Base-by-base conservation (phyloP, 2,113 vertebrate species). In the Ceratotherium simum region DNA sequence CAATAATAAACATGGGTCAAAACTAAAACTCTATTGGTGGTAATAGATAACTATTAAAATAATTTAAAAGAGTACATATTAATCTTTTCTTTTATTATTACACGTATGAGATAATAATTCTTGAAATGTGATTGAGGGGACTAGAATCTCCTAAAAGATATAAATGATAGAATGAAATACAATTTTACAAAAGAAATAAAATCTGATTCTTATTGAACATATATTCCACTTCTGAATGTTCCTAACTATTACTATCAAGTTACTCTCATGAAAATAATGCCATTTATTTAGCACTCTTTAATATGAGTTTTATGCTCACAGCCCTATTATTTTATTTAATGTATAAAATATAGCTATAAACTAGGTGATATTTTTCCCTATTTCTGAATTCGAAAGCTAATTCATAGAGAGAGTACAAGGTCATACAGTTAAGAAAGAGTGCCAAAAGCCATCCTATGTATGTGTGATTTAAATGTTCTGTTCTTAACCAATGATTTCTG, bases 41-140 rank as follows among this genome's bases (percentile, higher is more conserved):
- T 95, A 97, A 92, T 48, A 97, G 79, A 98, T 97, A 27, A 91
- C 8, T 94, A 12, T 81, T 88, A 69, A 79, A 67, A 62, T n/a
- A 97, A 86, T 88, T 96, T 90, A 94, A 9, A 96, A 95, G 33
- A 85, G 56, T 21, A 51, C 9, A n/a, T 62, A 95, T 91, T 48
- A 90, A 51, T 29, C 9, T 39, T 65, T 97, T 67, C 33, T 96
- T 42, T 33, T 85, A 60, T 31, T 4, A 69, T 81, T 91, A 88
- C 33, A 73, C 70, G 31, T 87, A 60, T 90, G 54, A 91, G 18
- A 51, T 89, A 81, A 75, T 85, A 78, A 96, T 85, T 95, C 8
- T 70, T 67, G 13, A 33, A 54, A 60, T 62, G 18, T 90, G 17
- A 23, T 20, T 64, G 2, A 46, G 64, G 64, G 1, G 5, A 56